Evolutionary conservation across 2,113 vertebrate genomes (phyloP), one percentile per base, ranked within the genome.

Genomic region (Coryphaenoides rupestris): DNA sequence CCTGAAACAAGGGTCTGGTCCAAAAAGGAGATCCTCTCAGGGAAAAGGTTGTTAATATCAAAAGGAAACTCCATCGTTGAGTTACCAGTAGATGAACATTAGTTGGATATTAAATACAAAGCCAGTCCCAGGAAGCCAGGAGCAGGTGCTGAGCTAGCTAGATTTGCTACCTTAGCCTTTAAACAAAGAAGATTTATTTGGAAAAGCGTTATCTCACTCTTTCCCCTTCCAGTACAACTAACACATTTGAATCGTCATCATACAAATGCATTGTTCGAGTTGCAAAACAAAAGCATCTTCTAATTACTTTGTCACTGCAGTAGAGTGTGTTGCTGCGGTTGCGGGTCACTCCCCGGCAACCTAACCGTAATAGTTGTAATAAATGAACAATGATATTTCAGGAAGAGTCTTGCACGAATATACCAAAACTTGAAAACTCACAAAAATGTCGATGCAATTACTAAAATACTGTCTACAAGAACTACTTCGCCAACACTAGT

Each of bases 11-110:
- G 68, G 66, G 54, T 84, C 1, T 90, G 84, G 76, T 92, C 91
- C 80, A 92, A 65, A 17, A 90, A 21, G 5, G 90, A 80, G 65
- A 92, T 76, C 49, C 83, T 84, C 54, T 91, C 90, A 0, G 82
- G 62, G 57, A 92, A 89, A 16, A 91, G 60, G 3, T 74, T 82
- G 66, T 89, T 89, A 10, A 92, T 68, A 59, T 90, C 86, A 77
- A 89, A 90, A 21, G 81, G 73, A 72, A 89, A 91, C 62, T 91
- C 89, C 91, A 92, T 83, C 13, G 21, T 1, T 46, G 10, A 4
- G 68, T 2, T 23, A 19, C n/a, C 19, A 52, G 19, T 21, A 54
- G 21, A 21, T 5, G n/a, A 19, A 54, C 47, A 54, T n/a, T 4
- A 24, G 16, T 15, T 54, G 28, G 2, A 12, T 15, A 33, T 56